Percentiles rank a stretch among this genome's conserved stretches.
phyloP scores from a whole-genome alignment of 53 echinoderm and acorn worm species.

The Apostichopus leukothele region DNA sequence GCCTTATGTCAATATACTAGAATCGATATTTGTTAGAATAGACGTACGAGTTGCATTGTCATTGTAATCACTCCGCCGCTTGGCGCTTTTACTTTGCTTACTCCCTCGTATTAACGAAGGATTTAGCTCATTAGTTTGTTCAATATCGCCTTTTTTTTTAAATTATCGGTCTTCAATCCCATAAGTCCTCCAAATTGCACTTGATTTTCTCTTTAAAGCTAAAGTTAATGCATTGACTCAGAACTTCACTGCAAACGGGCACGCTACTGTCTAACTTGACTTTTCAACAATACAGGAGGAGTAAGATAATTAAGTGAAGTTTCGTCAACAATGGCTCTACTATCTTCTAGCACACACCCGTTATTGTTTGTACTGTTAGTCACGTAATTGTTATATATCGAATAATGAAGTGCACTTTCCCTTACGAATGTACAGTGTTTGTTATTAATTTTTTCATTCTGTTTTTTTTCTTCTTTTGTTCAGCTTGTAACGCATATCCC shows the following conservation, averaged over 20 bases:
- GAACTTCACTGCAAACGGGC: too few relatives aligned
- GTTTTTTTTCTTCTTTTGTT: too few relatives aligned
- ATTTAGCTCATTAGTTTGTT: neutral
- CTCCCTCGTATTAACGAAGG: neutral
- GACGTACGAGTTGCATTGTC: neutral
- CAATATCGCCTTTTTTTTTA: neutral
- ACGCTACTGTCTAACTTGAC: too few relatives aligned
- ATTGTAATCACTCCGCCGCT: neutral
- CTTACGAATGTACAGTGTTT: neutral
- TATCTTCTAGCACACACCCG: neutral
- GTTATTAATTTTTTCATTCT: too few relatives aligned
- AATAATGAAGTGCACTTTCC: neutral
- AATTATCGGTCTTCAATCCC: neutral
- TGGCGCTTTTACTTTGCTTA: neutral
- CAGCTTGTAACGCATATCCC: too few relatives aligned
- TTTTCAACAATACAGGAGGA: neutral
- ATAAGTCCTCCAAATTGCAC: neutral
- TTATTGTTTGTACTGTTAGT: neutral
- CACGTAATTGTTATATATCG: neutral
- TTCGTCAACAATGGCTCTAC: neutral
- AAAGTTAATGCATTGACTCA: neutral
- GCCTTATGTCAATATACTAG: neutral
- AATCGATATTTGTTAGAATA: neutral
- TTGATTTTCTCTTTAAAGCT: neutral
- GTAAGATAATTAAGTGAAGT: neutral